Conservation (phyloP, 2,797 vertebrate genomes). For the Sebastes steindachneri region DNA sequence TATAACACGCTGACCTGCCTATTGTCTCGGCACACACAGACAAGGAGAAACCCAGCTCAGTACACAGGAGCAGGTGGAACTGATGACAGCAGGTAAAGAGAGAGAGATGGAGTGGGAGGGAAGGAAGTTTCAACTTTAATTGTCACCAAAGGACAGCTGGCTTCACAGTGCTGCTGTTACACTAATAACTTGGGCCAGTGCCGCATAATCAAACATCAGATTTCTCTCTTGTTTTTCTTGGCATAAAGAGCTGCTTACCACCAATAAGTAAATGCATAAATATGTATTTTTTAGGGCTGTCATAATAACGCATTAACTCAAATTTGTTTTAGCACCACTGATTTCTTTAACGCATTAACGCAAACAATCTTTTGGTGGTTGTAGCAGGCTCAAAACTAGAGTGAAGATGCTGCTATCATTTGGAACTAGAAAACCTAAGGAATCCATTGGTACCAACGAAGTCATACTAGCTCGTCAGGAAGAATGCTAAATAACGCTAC, state of each 20-base stretch:
- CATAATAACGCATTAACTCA: no score
- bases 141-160: not conserved
- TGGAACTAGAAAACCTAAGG: no score
- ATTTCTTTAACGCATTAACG: no score
- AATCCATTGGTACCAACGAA: no score
- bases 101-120: not conserved
- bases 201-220: not conserved
- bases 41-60: slow-evolving; percentile 9
- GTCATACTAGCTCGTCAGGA: no score
- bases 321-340: no score
- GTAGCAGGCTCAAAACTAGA: no score
- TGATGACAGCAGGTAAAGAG: slow-evolving; percentile 13
- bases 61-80: slow-evolving; percentile 33
- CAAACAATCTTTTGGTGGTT: no score
- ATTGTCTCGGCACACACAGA: slow-evolving; percentile 50
- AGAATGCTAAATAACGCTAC: fast-evolving
- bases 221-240: not conserved
- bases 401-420: no score
- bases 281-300: not conserved
- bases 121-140: not conserved
- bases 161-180: not conserved
- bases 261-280: not conserved
- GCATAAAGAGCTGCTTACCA: not conserved
- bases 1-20: slow-evolving; percentile 58
- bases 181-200: not conserved